phyloP scores from a whole-genome alignment of 2,113 vertebrate species.

The Corythornis cristatus region DNA sequence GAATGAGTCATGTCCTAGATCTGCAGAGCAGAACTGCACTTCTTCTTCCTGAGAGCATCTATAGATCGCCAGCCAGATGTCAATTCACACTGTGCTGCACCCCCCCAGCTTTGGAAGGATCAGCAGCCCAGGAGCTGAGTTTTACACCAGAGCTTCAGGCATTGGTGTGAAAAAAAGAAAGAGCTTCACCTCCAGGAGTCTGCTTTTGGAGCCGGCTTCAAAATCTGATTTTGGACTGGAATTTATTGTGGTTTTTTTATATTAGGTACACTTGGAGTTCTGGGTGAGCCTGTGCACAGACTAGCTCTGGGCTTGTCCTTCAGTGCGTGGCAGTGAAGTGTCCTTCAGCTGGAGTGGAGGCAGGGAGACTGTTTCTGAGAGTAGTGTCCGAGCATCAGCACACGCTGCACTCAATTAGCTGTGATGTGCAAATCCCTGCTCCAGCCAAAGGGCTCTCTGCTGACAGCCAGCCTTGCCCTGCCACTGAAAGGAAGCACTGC shows the following conservation, averaged over 20 bases:
- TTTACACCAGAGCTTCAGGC: background rate
- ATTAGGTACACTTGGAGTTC: background rate
- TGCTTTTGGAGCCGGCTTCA: background rate
- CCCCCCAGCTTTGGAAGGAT: background rate
- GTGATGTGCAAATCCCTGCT: background rate
- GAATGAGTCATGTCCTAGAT: slow-evolving; percentile 41
- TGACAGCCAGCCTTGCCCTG: background rate
- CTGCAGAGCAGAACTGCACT: background rate
- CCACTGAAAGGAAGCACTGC: background rate
- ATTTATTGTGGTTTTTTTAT: background rate
- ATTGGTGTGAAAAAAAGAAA: background rate
- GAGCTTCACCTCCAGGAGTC: background rate
- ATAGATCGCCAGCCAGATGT: background rate
- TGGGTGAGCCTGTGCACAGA: background rate
- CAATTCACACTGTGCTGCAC: background rate
- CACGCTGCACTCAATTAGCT: background rate
- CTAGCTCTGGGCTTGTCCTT: background rate
- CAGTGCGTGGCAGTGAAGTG: background rate
- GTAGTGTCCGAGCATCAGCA: background rate
- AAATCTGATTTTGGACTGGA: background rate
- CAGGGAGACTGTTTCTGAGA: background rate
- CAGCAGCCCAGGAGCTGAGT: background rate
- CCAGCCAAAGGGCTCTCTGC: background rate
- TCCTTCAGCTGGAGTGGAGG: background rate
- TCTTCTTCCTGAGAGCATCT: background rate